Evolutionary conservation across 2,888 invertebrate species (phyloP).

Genomic region (Tribolium freemani): DNA sequence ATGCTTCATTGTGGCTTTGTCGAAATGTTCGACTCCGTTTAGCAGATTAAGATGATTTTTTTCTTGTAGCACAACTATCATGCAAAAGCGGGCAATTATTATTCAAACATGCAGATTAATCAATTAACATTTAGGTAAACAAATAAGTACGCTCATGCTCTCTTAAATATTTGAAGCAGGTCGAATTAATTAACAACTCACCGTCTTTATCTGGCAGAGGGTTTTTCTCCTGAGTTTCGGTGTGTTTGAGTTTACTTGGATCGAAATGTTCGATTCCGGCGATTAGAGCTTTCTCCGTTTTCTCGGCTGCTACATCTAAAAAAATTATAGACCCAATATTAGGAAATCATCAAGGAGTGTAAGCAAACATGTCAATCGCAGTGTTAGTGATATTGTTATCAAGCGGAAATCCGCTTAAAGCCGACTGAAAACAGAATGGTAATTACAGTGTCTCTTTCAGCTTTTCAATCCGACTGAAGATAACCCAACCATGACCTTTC

Average conservation of each 20-base stretch:
- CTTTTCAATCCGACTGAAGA: neutral
- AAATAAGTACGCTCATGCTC: conserved; percentile 7
- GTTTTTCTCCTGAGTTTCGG: conserved; percentile 93
- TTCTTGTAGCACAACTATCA: conserved; percentile 79
- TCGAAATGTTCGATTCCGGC: conserved; percentile 91
- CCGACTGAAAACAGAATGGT: neutral
- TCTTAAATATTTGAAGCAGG: neutral
- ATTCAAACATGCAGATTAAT: conserved; percentile 20
- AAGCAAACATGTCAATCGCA: neutral
- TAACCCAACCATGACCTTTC: neutral
- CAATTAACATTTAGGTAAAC: neutral
- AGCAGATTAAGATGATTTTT: conserved; percentile 80
- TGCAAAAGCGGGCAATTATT: conserved; percentile 41
- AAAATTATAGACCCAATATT: neutral
- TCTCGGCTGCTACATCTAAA: conserved; percentile 90
- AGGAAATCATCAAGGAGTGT: neutral
- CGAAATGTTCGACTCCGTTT: conserved; percentile 81
- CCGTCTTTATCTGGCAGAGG: conserved; percentile 95
- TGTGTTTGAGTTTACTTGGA: conserved; percentile 86
- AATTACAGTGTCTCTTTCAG: neutral
- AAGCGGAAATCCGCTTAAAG: conserved; percentile 35
- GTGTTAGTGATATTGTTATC: conserved; percentile 19
- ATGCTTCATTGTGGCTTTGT: conserved; percentile 81
- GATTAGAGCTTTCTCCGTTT: conserved; percentile 86
- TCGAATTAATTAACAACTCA: conserved; percentile 64